phyloP scores from a whole-genome alignment of 2,888 invertebrate species.

The Cistogaster globosa region DNA sequence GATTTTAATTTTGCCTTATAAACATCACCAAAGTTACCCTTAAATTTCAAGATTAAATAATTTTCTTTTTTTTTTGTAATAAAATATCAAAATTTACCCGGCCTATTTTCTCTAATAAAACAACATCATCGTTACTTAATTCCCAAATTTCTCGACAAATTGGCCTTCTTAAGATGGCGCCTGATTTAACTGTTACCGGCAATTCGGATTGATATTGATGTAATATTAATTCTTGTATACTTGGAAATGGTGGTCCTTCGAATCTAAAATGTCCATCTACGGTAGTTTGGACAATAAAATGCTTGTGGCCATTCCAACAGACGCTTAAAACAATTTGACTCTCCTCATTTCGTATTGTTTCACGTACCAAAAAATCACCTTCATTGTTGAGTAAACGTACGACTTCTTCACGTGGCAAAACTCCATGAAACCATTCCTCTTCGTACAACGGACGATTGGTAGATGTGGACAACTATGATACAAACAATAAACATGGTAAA shows the following conservation, averaged over 20 bases:
- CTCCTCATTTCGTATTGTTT: slow-evolving; percentile 95
- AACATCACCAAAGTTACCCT: slow-evolving; percentile 99
- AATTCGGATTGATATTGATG: slow-evolving; percentile 94
- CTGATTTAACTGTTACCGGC: slow-evolving; percentile 95
- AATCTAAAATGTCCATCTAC: slow-evolving; percentile 96
- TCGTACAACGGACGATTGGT: slow-evolving; percentile 90
- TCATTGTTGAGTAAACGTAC: slow-evolving; percentile 94
- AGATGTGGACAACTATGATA: slow-evolving; percentile 81
- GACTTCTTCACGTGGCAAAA: slow-evolving; percentile 97
- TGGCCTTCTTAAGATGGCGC: slow-evolving; percentile 93
- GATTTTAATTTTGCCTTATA: slow-evolving; percentile 94
- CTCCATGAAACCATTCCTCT: slow-evolving; percentile 99
- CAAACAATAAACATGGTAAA: neutral
- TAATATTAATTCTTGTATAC: slow-evolving; percentile 94
- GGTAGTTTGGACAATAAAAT: slow-evolving; percentile 98
- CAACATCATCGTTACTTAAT: slow-evolving; percentile 96
- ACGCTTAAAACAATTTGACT: slow-evolving; percentile 96
- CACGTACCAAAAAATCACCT: slow-evolving; percentile 96
- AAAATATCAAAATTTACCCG: slow-evolving; percentile 86
- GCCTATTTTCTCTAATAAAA: slow-evolving; percentile 95
- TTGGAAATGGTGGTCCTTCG: slow-evolving; percentile 96
- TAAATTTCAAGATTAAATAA: slow-evolving; percentile 59
- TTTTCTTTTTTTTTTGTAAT: neutral
- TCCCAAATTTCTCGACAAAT: slow-evolving; percentile 97
- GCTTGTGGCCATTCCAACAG: slow-evolving; percentile 97